Percentiles rank a stretch among this genome's conserved stretches.
Conservation (phyloP, 2,888 invertebrate species). For the Notodromas monacha region DNA sequence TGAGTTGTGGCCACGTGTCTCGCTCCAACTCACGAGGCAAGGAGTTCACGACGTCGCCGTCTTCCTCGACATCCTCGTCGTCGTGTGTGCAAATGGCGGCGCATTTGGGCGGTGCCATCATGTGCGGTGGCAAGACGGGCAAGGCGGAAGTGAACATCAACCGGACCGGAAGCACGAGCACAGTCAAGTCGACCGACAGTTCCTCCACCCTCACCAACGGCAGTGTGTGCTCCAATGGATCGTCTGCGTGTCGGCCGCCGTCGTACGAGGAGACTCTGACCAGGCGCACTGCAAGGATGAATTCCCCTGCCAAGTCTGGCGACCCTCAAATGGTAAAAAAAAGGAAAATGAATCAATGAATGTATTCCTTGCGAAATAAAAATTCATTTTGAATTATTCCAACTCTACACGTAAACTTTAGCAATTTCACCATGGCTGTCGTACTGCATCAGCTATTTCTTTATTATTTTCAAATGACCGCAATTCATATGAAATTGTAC, state of each 20-base stretch:
- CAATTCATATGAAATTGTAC: too few species aligned
- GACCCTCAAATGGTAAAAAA: too few species aligned
- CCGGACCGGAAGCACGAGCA: conserved; percentile 11
- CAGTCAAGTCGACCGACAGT: conserved; percentile 8
- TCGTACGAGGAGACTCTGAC: conserved; percentile 13
- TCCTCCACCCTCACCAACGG: neutral
- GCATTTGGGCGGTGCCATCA: neutral
- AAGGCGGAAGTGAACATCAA: conserved; percentile 9
- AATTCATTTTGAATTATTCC: too few species aligned
- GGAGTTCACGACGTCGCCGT: conserved; percentile 13
- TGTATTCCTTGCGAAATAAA: too few species aligned
- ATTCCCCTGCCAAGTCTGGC: too few species aligned
- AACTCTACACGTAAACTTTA: too few species aligned
- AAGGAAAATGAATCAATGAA: too few species aligned
- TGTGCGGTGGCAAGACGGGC: conserved; percentile 6
- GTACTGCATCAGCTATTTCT: too few species aligned
- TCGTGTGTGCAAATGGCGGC: neutral
- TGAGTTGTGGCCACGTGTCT: conserved; percentile 18
- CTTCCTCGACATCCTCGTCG: too few species aligned
- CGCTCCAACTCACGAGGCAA: conserved; percentile 19
- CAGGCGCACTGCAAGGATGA: too few species aligned
- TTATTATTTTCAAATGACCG: too few species aligned
- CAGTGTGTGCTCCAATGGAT: neutral
- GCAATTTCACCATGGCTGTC: too few species aligned
- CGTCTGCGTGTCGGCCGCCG: conserved; percentile 10